Evolutionary conservation across 2,113 vertebrate species (phyloP).

Genomic region (Todiramphus saurophagus): DNA sequence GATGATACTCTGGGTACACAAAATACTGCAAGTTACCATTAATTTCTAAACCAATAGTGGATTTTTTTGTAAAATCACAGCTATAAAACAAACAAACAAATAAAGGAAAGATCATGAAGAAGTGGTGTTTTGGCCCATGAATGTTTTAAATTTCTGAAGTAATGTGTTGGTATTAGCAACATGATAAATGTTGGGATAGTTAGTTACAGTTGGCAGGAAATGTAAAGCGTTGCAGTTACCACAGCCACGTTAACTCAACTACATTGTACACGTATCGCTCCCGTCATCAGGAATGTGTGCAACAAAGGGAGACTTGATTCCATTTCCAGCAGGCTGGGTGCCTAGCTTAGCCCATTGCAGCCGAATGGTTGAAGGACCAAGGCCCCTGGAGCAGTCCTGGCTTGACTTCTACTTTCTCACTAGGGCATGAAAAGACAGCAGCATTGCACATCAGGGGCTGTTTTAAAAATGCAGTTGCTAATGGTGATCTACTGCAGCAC

Average conservation of each 20-base stretch:
- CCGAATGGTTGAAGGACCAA: rapidly evolving
- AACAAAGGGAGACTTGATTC: not conserved
- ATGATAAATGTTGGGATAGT: not conserved
- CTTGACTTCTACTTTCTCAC: not conserved
- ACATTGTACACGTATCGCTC: not conserved
- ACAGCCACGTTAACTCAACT: not conserved
- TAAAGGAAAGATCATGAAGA: not conserved
- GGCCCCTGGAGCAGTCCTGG: not conserved
- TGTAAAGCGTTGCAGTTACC: not conserved
- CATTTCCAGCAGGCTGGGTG: not conserved
- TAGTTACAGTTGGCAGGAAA: not conserved
- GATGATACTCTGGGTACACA: not conserved
- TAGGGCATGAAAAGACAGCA: not conserved
- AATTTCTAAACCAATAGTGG: not conserved
- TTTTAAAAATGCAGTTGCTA: conserved; percentile 15
- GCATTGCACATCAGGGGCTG: not conserved
- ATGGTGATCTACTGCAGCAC: not conserved
- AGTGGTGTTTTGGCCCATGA: not conserved
- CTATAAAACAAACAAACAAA: not conserved
- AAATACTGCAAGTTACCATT: not conserved
- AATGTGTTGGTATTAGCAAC: not conserved
- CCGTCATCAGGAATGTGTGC: not conserved
- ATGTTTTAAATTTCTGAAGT: not conserved
- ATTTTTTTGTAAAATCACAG: not conserved
- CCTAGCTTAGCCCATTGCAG: not conserved